Evolutionary conservation across 53 echinoderm and acorn worm species (phyloP).

Genomic region (Temnopleurus reevesii): DNA sequence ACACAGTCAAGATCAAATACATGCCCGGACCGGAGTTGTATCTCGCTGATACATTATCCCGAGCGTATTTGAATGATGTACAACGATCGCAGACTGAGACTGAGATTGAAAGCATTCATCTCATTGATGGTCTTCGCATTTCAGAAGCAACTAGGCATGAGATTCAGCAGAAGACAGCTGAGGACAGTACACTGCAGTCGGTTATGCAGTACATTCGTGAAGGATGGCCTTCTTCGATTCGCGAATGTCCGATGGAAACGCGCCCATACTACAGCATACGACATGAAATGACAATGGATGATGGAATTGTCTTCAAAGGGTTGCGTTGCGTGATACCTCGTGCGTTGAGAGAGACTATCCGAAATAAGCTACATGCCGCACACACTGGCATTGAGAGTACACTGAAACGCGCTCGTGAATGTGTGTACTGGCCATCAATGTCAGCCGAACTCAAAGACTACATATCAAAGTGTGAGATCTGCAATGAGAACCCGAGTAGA

Average conservation of each 20-base stretch:
- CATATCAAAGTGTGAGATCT: constrained; percentile 51
- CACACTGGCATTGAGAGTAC: constrained; percentile 71
- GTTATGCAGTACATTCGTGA: constrained; percentile 54
- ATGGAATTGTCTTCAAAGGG: constrained; percentile 46
- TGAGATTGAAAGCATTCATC: constrained; percentile 60
- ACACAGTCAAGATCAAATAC: constrained; percentile 64
- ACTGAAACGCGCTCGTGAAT: constrained; percentile 55
- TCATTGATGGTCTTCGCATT: constrained; percentile 56
- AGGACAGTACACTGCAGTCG: constrained; percentile 48
- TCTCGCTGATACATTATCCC: constrained; percentile 68
- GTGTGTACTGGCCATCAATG: constrained; percentile 64
- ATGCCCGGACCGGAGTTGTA: constrained; percentile 65
- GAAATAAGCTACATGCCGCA: constrained; percentile 61
- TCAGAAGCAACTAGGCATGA: constrained; percentile 38
- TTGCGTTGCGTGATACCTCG: background rate
- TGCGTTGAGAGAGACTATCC: background rate
- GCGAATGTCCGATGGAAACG: background rate
- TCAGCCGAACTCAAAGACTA: background rate
- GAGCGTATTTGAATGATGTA: constrained; percentile 44
- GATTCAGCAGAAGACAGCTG: constrained; percentile 56
- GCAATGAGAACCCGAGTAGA: constrained; percentile 32
- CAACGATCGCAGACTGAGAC: constrained; percentile 39
- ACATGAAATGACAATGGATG: constrained; percentile 36
- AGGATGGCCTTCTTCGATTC: constrained; percentile 37
- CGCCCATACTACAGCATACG: constrained; percentile 19